Evolutionary conservation across 2,113 vertebrate species (phyloP).

Genomic region (Shinisaurus crocodilurus): DNA sequence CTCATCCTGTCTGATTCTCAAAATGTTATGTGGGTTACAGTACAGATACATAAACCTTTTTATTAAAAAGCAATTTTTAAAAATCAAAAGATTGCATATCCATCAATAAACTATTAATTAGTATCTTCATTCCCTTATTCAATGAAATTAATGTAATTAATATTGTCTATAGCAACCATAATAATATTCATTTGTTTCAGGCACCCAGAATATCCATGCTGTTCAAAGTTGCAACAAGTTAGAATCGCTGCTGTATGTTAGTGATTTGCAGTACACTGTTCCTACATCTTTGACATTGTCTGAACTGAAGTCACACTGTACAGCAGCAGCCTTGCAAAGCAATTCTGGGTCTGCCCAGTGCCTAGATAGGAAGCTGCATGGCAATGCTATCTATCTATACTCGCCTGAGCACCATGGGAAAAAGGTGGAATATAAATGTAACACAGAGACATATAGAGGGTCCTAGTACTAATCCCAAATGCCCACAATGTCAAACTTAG

Average conservation of each 20-base stretch:
- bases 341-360: background rate
- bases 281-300: background rate
- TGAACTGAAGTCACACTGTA: background rate
- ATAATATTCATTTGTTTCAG: background rate
- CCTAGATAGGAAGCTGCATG: background rate
- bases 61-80: too few relatives aligned
- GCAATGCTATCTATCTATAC: background rate
- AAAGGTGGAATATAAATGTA: too few relatives aligned
- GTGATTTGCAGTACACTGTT: background rate
- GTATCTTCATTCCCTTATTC: background rate
- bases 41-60: background rate
- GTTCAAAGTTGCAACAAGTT: background rate
- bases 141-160: background rate
- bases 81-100: background rate
- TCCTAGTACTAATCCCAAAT: too few relatives aligned
- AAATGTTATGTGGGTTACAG: background rate
- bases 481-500: too few relatives aligned
- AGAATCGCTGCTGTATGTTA: background rate
- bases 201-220: background rate
- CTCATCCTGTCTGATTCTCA: background rate
- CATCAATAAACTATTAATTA: background rate
- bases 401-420: background rate
- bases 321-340: background rate
- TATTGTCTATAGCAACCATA: background rate
- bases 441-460: too few relatives aligned